A percentile compares a stretch with the other conserved stretches of the same genome.
Conservation (phyloP, 2,888 invertebrate genomes). For the Amiota communis region DNA sequence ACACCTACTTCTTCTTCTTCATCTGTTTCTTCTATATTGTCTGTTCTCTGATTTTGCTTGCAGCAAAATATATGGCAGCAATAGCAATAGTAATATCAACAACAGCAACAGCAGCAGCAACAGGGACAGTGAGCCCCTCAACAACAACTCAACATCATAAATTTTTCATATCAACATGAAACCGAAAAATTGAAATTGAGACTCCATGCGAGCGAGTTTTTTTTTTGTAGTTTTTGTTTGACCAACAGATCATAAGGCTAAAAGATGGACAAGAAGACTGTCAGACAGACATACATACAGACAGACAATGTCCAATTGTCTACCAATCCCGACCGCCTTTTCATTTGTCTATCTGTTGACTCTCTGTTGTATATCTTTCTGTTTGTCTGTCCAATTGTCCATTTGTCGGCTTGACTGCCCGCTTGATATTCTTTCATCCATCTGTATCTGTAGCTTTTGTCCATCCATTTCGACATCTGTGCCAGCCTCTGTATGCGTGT, state of each 20-base stretch:
- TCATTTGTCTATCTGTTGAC: neutral
- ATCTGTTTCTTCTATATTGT: neutral
- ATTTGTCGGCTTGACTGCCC: neutral
- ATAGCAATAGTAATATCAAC: constrained; percentile 1
- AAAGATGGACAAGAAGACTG: neutral
- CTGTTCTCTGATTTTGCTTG: neutral
- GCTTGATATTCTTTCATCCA: too few relatives aligned
- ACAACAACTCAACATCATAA: constrained; percentile 22
- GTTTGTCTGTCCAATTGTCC: neutral
- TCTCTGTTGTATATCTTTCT: constrained; percentile 1
- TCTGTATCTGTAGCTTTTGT: neutral
- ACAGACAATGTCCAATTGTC: constrained; percentile 19
- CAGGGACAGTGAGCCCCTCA: neutral
- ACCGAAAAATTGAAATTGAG: constrained; percentile 41
- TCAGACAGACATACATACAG: neutral
- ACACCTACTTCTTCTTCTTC: constrained; percentile 42
- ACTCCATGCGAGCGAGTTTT: constrained; percentile 15
- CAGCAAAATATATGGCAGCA: constrained; percentile 1
- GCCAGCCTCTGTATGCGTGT: neutral
- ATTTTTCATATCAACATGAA: constrained; percentile 30
- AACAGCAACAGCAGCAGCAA: neutral
- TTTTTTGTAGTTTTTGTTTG: too few relatives aligned
- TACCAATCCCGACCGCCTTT: neutral
- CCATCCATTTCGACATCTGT: constrained; percentile 13
- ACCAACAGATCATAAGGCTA: neutral